Evolutionary conservation across 2,113 vertebrate genomes (phyloP).

Genomic region (Anoura caudifer): DNA sequence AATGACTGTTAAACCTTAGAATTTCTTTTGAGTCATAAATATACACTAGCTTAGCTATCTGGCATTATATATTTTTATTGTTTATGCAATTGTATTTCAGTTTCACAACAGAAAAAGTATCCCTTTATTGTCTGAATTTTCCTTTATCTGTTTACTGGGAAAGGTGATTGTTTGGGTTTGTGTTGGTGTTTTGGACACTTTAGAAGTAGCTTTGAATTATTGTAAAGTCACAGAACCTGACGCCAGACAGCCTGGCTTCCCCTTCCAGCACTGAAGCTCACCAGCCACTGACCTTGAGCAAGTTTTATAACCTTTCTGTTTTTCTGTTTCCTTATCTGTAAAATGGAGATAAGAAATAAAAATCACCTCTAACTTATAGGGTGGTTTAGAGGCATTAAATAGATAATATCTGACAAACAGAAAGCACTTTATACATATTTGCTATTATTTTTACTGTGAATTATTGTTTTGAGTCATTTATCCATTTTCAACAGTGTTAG

Average conservation of each 20-base stretch:
- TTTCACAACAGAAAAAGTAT: neutral
- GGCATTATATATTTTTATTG: neutral
- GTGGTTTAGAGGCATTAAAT: neutral
- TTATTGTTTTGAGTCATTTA: neutral
- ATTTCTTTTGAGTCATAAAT: neutral
- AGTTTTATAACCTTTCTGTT: neutral
- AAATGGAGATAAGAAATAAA: constrained; percentile 39
- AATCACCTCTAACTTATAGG: neutral
- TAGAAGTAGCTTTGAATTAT: neutral
- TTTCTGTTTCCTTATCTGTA: neutral
- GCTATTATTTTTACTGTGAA: neutral
- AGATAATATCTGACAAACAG: neutral
- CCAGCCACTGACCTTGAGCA: neutral
- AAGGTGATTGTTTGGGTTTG: neutral
- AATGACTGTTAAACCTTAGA: neutral
- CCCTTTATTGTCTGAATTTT: neutral
- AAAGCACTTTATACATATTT: neutral
- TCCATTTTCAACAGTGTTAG: neutral
- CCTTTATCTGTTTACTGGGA: neutral
- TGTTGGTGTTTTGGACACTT: neutral
- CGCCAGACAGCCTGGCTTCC: neutral
- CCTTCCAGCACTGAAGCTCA: neutral
- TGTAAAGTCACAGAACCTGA: neutral
- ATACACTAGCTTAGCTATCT: neutral
- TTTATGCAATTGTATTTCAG: neutral